Percentiles rank a stretch among this genome's conserved stretches.
phyloP scores from a whole-genome alignment of 1,140 invertebrate genomes.

The Harlomillsia oculata region DNA sequence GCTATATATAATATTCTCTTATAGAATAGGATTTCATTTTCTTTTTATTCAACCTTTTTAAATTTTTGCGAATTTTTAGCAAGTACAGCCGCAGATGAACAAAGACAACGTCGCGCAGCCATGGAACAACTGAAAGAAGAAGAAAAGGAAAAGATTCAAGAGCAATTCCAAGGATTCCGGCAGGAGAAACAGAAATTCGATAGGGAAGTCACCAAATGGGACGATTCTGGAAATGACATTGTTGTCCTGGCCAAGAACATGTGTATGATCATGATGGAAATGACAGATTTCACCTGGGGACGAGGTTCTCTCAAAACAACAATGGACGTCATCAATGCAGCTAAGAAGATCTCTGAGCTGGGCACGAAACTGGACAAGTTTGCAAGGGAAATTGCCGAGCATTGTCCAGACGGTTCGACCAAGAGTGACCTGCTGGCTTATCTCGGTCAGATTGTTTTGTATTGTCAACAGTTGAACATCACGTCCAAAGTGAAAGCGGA shows the following conservation, averaged over 20 bases:
- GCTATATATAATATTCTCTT: background rate
- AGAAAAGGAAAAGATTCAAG: constrained; percentile 52
- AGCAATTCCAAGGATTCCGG: constrained; percentile 47
- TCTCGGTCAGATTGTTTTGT: constrained; percentile 52
- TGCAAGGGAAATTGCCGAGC: constrained; percentile 51
- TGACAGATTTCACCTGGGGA: constrained; percentile 63
- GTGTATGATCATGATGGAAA: constrained; percentile 64
- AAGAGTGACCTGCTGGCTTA: constrained; percentile 58
- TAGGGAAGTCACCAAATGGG: constrained; percentile 58
- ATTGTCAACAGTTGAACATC: constrained; percentile 58
- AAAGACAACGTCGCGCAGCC: constrained; percentile 37
- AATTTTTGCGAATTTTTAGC: too few species aligned
- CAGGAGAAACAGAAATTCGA: constrained; percentile 52
- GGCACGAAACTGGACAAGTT: constrained; percentile 54
- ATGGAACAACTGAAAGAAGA: constrained; percentile 55
- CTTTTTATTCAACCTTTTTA: too few species aligned
- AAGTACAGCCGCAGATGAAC: background rate
- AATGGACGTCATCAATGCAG: constrained; percentile 60
- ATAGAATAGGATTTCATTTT: too few species aligned
- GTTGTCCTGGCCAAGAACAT: constrained; percentile 57
- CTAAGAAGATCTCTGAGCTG: constrained; percentile 57
- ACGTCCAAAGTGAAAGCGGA: constrained; percentile 62
- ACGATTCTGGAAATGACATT: constrained; percentile 60
- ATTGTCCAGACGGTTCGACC: constrained; percentile 55
- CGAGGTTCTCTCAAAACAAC: constrained; percentile 56